Base-by-base conservation (phyloP, 2,113 vertebrate species). In the Thamnaconus septentrionalis region DNA sequence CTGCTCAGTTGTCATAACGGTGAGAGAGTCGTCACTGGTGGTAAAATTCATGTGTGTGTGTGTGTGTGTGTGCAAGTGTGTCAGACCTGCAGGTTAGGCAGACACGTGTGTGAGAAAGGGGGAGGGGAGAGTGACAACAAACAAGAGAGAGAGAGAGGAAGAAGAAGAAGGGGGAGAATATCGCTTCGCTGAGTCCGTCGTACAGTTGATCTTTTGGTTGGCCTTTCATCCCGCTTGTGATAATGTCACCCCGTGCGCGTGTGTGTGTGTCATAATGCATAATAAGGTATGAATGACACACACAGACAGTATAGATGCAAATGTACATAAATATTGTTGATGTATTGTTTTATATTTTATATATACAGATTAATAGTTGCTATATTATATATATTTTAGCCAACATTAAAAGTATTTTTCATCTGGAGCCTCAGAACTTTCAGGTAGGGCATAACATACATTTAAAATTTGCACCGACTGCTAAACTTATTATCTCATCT, bases 1-100 rank as follows among this genome's bases (percentile, higher is more conserved):
- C 85, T 69, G 68, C 60, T 68, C 48, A 55, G 71, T 48, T 82
- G 81, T 71, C 77, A 85, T 79, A 56, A 62, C 66, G 62, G 44
- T 57, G 59, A 63, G 46, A 68, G 59, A 57, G 41, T 56, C 66
- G 59, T 11, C 8, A 57, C 74, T 49, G 67, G 49, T 44, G 67
- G 56, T 60, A 54, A 58, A 63, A 71, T 78, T 75, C 76, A 67
- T 61, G 10, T 62, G 69, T 10, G 49, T 44, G 67, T 59, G 63
- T 56, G 55, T 66, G 74, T 78, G 77, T 79, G 70, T 61, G 10
- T 62, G 5, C 5, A 46, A 46, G 47, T 9, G 8, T 11, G 48
- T 8, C 8, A 50, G 69, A 48, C 74, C 43, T 75, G 63, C 61
- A 73, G 57, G 63, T 64, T 31, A 54, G 61, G 56, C 53, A 59